phyloP scores from a whole-genome alignment of 2,888 invertebrate genomes.

The Eretmocerus hayati region DNA sequence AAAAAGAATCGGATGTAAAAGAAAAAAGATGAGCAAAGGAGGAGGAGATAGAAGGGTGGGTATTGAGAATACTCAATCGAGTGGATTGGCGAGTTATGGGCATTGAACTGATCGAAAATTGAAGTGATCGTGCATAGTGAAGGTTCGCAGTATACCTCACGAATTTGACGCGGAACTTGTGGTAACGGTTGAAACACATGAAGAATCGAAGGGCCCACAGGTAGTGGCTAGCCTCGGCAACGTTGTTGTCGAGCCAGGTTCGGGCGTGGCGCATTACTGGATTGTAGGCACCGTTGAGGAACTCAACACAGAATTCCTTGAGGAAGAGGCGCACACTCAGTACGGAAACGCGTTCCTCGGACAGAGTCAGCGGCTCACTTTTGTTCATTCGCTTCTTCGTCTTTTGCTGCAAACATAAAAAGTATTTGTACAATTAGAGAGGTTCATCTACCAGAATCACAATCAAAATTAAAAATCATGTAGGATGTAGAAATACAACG shows the following conservation, averaged over 20 bases:
- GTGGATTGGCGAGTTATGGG: too few relatives aligned
- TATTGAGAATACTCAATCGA: constrained; percentile 17
- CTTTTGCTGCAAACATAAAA: constrained; percentile 44
- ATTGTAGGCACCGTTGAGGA: constrained; percentile 89
- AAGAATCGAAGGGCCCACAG: constrained; percentile 92
- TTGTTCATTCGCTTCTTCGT: constrained; percentile 71
- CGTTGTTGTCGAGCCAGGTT: constrained; percentile 66
- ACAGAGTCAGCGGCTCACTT: constrained; percentile 59
- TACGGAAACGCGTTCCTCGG: constrained; percentile 71
- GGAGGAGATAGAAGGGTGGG: background rate
- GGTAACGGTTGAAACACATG: constrained; percentile 92
- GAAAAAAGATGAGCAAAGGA: constrained; percentile 13
- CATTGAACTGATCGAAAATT: too few relatives aligned
- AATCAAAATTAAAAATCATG: too few relatives aligned
- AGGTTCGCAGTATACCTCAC: constrained; percentile 69
- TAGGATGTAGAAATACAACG: too few relatives aligned
- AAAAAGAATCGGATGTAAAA: too few relatives aligned
- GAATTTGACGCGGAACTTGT: constrained; percentile 78
- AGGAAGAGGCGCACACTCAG: constrained; percentile 82
- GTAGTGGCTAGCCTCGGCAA: constrained; percentile 88
- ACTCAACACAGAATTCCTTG: constrained; percentile 91
- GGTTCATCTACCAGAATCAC: too few relatives aligned
- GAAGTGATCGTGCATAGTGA: too few relatives aligned
- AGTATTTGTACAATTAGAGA: too few relatives aligned
- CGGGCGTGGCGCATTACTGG: constrained; percentile 83